These are phyloP conservation scores for Parambassis ranga DNA, from an alignment of 2,797 vertebrate species.

Conservation along the genomic window DNA sequence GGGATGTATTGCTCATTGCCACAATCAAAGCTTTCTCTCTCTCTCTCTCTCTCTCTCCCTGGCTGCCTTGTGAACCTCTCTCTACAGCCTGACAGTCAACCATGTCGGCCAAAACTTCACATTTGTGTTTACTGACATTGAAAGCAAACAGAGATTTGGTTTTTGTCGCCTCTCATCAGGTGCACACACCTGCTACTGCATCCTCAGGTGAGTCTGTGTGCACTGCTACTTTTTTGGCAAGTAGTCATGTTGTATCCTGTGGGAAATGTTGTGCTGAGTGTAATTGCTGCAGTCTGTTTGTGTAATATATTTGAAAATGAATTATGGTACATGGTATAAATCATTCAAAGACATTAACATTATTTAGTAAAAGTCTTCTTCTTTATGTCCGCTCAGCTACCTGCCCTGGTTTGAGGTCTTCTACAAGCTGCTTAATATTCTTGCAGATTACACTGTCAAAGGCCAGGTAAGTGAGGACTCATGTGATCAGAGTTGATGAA, in stretches of 20 bases:
- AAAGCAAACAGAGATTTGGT: slow-evolving; percentile 76
- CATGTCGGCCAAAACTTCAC: slow-evolving; percentile 74
- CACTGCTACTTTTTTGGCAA: too few species aligned
- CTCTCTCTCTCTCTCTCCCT: background rate
- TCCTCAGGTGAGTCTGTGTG: slow-evolving; percentile 62
- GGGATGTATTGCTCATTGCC: too few species aligned
- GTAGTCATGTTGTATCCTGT: background rate
- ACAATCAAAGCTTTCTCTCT: background rate
- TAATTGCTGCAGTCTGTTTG: too few species aligned
- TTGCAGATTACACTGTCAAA: slow-evolving; percentile 94
- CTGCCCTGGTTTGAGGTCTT: slow-evolving; percentile 99
- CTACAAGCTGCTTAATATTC: slow-evolving; percentile 95
- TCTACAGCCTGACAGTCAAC: slow-evolving; percentile 54
- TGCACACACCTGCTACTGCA: slow-evolving; percentile 74
- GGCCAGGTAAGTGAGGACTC: slow-evolving; percentile 87
- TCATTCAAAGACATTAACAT: too few species aligned
- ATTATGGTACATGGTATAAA: too few species aligned
- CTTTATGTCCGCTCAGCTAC: slow-evolving; percentile 82
- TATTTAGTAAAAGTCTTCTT: too few species aligned
- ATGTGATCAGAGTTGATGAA: too few species aligned
- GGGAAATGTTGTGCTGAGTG: too few species aligned
- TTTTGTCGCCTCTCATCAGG: slow-evolving; percentile 75
- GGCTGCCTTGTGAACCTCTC: background rate
- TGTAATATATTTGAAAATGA: too few species aligned
- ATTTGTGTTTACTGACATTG: slow-evolving; percentile 75